Conservation (phyloP, 2,113 vertebrate genomes). For the Notothenia rossii region DNA sequence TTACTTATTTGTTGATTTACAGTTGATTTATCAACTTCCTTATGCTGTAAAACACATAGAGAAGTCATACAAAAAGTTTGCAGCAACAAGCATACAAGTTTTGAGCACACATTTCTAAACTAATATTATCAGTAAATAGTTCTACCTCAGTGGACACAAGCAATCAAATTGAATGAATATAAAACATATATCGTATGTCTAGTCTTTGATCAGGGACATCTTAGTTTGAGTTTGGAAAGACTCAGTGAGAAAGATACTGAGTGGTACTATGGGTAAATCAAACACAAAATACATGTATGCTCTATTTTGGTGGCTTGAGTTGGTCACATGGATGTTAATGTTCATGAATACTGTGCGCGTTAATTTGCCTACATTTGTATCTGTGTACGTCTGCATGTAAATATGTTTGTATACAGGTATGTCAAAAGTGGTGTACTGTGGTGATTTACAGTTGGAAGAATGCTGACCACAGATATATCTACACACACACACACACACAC, state of each 20-base stretch:
- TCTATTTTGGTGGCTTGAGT: background rate
- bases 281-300: background rate
- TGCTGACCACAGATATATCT: background rate
- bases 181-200: no score
- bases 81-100: background rate
- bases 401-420: background rate
- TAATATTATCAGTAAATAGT: background rate
- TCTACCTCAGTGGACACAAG: no score
- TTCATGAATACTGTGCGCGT: background rate
- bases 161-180: no score
- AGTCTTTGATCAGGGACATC: background rate
- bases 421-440: background rate
- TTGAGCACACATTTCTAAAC: background rate
- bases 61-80: background rate
- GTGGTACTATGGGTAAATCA: background rate
- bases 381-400: background rate
- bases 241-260: background rate
- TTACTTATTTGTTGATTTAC: background rate
- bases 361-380: background rate
- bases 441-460: constrained; percentile 8
- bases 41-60: background rate
- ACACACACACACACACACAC: background rate
- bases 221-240: background rate
- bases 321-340: background rate
- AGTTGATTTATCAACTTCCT: background rate